Conservation (phyloP, 2,888 invertebrate species). For the Coelinius sp. region DNA sequence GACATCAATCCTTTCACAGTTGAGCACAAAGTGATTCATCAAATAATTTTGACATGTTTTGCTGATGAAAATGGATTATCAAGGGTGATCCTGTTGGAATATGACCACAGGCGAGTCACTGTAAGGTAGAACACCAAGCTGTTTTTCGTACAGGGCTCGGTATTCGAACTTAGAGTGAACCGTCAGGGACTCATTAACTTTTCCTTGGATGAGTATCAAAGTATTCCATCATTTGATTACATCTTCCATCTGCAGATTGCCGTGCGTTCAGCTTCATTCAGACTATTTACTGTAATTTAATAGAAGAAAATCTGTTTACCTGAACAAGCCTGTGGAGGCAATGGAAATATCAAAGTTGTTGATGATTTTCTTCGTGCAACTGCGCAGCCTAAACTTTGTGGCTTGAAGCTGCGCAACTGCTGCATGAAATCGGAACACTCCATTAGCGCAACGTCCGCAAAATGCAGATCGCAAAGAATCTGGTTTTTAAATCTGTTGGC, state of each 20-base stretch:
- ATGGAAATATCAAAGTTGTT: constrained; percentile 92
- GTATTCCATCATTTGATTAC: not conserved
- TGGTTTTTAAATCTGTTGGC: constrained; percentile 82
- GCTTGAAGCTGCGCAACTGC: constrained; percentile 95
- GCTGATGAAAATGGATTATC: not conserved
- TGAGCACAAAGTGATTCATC: not conserved
- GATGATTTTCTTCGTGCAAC: constrained; percentile 94
- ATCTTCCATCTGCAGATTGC: no score
- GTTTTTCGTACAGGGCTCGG: constrained; percentile 81
- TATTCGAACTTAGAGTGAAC: constrained; percentile 94
- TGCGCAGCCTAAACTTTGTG: constrained; percentile 94
- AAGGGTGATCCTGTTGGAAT: not conserved
- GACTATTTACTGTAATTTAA: no score
- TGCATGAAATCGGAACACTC: constrained; percentile 98
- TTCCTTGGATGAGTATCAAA: not conserved
- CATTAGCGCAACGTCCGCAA: constrained; percentile 96
- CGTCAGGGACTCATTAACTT: constrained; percentile 70
- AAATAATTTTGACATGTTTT: not conserved
- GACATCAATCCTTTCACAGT: not conserved
- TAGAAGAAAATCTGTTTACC: constrained; percentile 76
- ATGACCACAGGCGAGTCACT: constrained; percentile 81
- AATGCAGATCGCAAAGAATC: constrained; percentile 95
- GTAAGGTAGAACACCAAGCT: constrained; percentile 98
- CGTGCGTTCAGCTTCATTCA: no score
- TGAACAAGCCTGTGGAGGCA: constrained; percentile 95